Evolutionary conservation across 2,888 invertebrate genomes (phyloP), one percentile per base, ranked within the genome.

Genomic region (Hydriomena furcata): DNA sequence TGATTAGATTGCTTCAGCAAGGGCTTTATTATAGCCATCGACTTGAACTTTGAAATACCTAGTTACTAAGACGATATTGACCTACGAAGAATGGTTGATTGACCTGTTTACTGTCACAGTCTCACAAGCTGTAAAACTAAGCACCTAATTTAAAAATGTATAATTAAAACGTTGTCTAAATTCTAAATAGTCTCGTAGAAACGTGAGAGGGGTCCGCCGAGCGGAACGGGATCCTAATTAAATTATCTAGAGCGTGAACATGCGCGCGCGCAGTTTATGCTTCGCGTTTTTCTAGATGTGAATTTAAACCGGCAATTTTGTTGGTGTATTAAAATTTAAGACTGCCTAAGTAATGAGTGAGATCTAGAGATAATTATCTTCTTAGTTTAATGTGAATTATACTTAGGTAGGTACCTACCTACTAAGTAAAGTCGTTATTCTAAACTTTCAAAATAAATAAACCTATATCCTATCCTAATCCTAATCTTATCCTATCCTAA

Each of bases 181-280:
- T 56, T 61, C 60, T 73, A 71, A 80, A 81, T 79, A 76, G 70
- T 79, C 73, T 75, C 56, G 68, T 75, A 79, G 85, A 82, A 81
- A 83, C 77, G 78, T 73, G 79, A 80, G 84, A 79, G 76, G 81
- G 68, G 61, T 66, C 66, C 71, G 52, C 74, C 8, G 65, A 76
- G 78, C 82, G 82, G 83, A 87, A 88, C 89, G 84, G 66, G 81
- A 74, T 87, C 89, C 88, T 87, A 90, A 90, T 89, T 88, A 87
- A 84, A 81, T 74, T 82, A 83, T 83, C 61, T 82, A 76, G 89
- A 88, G 83, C 89, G 83, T 81, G 69, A 81, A 73, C 70, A 71
- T 68, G 78, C 71, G 70, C 75, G 70, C 74, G 72, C 73, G 73
- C 76, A 72, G 76, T 75, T 63, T 65, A 75, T 73, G 61, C 61